Conservation (phyloP, 35 echinoderm and acorn worm species). For the Ophioderma brevispina region DNA sequence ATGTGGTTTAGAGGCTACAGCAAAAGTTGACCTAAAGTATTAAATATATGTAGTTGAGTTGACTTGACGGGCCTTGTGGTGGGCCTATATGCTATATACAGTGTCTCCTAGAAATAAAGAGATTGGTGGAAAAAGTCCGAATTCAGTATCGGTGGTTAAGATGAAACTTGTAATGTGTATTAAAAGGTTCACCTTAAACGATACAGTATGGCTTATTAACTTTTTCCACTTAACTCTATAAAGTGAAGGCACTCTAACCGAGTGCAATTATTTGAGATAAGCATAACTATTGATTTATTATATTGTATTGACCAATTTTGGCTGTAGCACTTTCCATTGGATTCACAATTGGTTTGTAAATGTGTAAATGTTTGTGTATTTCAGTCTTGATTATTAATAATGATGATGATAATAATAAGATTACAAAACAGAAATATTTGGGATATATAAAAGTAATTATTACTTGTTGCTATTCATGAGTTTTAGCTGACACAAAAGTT, state of each 20-base stretch:
- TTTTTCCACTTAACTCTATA: not conserved
- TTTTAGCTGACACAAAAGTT: not conserved
- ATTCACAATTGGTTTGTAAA: conserved; percentile 34
- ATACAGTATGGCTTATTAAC: too few relatives aligned
- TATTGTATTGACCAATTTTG: conserved; percentile 14
- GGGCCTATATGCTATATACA: not conserved
- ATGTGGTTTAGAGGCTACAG: conserved; percentile 12
- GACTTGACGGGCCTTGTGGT: not conserved
- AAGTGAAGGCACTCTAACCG: not conserved
- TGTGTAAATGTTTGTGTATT: conserved; percentile 59
- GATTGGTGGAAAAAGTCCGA: not conserved
- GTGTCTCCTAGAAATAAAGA: not conserved
- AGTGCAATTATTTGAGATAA: not conserved
- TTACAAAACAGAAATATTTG: not conserved
- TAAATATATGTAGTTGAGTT: conserved; percentile 15
- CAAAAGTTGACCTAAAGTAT: conserved; percentile 10
- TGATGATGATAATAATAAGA: not conserved
- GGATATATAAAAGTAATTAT: not conserved
- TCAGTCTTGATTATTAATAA: conserved; percentile 3
- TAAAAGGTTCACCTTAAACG: too few relatives aligned
- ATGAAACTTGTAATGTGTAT: too few relatives aligned
- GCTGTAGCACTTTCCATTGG: conserved; percentile 12
- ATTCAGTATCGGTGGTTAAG: too few relatives aligned
- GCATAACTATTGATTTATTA: not conserved
- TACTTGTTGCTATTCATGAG: conserved; percentile 6